phyloP scores from a whole-genome alignment of 2,888 invertebrate species.

The Eupeodes latifasciatus region DNA sequence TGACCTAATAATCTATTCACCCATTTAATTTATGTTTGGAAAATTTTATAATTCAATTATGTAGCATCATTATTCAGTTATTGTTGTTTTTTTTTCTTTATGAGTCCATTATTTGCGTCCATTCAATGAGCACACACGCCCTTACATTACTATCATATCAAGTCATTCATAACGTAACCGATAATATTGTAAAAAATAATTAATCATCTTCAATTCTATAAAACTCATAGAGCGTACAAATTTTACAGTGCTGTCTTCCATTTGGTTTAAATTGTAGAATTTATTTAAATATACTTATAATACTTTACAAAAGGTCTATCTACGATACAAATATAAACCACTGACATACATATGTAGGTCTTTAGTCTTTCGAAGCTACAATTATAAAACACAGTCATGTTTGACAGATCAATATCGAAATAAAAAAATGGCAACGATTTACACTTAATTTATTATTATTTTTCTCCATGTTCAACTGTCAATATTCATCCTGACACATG shows the following conservation, averaged over 20 bases:
- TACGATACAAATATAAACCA: not conserved
- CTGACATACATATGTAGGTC: too few species aligned
- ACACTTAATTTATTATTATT: too few species aligned
- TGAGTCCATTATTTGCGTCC: not conserved
- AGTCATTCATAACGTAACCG: slow-evolving; percentile 39
- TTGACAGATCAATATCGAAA: too few species aligned
- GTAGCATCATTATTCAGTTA: slow-evolving; percentile 45
- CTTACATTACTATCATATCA: slow-evolving; percentile 29
- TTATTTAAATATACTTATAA: not conserved
- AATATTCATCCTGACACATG: too few species aligned
- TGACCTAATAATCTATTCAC: slow-evolving; percentile 65
- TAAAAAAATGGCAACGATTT: too few species aligned
- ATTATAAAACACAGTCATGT: not conserved
- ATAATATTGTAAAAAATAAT: slow-evolving; percentile 18
- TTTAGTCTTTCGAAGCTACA: too few species aligned
- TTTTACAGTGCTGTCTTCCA: not conserved
- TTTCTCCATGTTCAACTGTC: too few species aligned
- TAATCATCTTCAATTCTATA: slow-evolving; percentile 26
- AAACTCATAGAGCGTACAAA: not conserved
- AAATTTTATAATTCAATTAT: slow-evolving; percentile 61
- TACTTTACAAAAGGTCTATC: too few species aligned
- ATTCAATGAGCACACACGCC: slow-evolving; percentile 3
- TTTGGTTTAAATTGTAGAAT: not conserved
- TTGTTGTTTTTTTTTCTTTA: slow-evolving; percentile 4
- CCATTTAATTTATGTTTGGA: slow-evolving; percentile 48